These are phyloP conservation scores for Cheilosia vulpina DNA, from an alignment of 2,888 invertebrate genomes.

Conservation along the genomic window DNA sequence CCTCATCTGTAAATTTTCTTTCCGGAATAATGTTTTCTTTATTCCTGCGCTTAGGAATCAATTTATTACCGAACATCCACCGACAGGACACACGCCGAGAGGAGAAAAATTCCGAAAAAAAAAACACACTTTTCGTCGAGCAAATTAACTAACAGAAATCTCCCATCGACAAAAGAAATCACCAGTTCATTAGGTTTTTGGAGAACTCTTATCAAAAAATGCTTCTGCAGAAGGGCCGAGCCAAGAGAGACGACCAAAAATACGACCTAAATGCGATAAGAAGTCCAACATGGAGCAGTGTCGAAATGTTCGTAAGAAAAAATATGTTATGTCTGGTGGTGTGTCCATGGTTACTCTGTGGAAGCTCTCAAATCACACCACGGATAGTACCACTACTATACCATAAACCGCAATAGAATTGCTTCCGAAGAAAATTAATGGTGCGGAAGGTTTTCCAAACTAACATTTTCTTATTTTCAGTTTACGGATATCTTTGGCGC, in stretches of 20 bases:
- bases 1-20: too few relatives aligned
- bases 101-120: not conserved
- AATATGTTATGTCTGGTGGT: constrained; percentile 57
- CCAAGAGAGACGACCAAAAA: constrained; percentile 37
- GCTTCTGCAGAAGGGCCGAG: constrained; percentile 39
- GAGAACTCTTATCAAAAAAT: constrained; percentile 65
- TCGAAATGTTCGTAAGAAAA: constrained; percentile 49
- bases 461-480: constrained; percentile 71
- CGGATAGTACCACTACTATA: constrained; percentile 7
- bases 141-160: constrained; percentile 68
- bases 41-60: constrained; percentile 6
- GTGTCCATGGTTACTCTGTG: constrained; percentile 33
- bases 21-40: not conserved
- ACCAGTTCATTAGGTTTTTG: constrained; percentile 71
- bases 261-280: constrained; percentile 32
- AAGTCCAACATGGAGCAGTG: constrained; percentile 24
- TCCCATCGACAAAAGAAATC: constrained; percentile 68
- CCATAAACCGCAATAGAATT: constrained; percentile 63
- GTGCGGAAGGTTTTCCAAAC: constrained; percentile 70
- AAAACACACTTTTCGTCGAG: constrained; percentile 33
- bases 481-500: constrained; percentile 52
- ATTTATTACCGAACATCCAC: constrained; percentile 28
- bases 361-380: constrained; percentile 36
- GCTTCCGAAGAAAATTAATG: constrained; percentile 68
- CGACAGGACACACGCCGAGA: not conserved